Base-by-base conservation (phyloP, 1,140 invertebrate species). In the fruit fly (Drosophila melanogaster) region DNA sequence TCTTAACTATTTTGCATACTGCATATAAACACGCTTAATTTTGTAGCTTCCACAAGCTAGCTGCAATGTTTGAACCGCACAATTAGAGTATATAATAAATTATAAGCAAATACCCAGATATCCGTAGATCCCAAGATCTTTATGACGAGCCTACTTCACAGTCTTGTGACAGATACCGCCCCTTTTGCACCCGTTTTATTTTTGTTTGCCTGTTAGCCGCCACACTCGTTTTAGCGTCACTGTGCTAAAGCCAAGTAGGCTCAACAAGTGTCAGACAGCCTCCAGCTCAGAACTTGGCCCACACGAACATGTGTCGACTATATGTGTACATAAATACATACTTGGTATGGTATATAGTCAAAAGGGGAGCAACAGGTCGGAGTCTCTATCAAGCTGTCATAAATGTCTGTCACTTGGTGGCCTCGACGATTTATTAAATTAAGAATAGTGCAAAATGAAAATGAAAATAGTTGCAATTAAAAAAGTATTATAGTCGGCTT, bases 391-490 rank as follows among this genome's bases (percentile, higher is more conserved):
- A 46, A 54, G 40, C 70, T 60, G 70, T 71, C 70, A 60, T 44
- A 72, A 8, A 35, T 33, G 54, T 72, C 69, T 38, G 35, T 49
- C 60, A 83, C 26, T 65, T 12, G 46, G 11, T n/a, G 46, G 59
- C 83, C 83, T 87, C 87, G 79, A 47, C 19, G 41, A 66, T 51
- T 87, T 77, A 87, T 89, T 77, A 70, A 79, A 76, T 81, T 71
- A 55, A 55, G 74, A 81, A 26, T 30, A 53, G 15, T 49, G 41
- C 49, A 40, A 60, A 77, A 54, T 7, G 11, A 33, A 19, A 60
- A 46, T 14, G 49, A 72, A 76, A 77, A 55, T 44, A 49, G 55
- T 15, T 30, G 51, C 24, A 87, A 87, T 86, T 86, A 86, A 87
- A 86, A 76, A 26, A 58, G 54, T 67, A 61, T 84, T 85, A 79